Evolutionary conservation across 2,888 invertebrate genomes (phyloP), one percentile per base, ranked within the genome.

Genomic region (Megaustenia siamemsis): DNA sequence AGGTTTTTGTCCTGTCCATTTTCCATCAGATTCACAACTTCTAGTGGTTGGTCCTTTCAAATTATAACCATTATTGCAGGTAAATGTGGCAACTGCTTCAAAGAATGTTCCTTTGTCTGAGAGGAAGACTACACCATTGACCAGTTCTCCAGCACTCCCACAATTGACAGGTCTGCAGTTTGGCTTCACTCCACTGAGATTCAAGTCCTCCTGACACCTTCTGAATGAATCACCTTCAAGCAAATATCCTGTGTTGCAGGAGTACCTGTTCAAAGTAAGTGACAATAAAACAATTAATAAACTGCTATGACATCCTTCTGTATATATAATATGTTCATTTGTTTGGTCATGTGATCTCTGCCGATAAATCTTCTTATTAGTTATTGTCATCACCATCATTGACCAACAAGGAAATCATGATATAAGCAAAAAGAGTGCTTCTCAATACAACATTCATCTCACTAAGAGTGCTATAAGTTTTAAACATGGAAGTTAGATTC

Each of bases 31-130:
- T 43, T 91, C 89, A 87, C 94, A 95, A 5, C 96, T 96, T 78
- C 98, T 95, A 92, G 97, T 97, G 91, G 87, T 12, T 81, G 78
- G 3, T 83, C 81, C 35, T 89, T 88, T 38, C 90, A 91, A 12
- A 81, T n/a, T 8, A 90, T 63, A 32, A 82, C 92, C 84, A 15
- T 86, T 86, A 76, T 89, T 87, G 84, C 92, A 92, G 10, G 78
- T 45, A 78, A 89, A 91, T 6, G 86, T 88, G 1, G 88, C 89
- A 8, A 86, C 87, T 43, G 87, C 88, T 5, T 88, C 87, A 49
- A 88, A 87, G 38, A 86, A 71, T 5, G 86, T 87, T 18, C 73
- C 84, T 10, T 83, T 78, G 63, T 83, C 73, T 10, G 86, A 82
- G 21, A 86, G 21, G 6, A 53, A 66, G 8, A 86, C 45, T 2